Evolutionary conservation across 2,888 invertebrate genomes (phyloP).

Genomic region (Brachyopa scutellaris): DNA sequence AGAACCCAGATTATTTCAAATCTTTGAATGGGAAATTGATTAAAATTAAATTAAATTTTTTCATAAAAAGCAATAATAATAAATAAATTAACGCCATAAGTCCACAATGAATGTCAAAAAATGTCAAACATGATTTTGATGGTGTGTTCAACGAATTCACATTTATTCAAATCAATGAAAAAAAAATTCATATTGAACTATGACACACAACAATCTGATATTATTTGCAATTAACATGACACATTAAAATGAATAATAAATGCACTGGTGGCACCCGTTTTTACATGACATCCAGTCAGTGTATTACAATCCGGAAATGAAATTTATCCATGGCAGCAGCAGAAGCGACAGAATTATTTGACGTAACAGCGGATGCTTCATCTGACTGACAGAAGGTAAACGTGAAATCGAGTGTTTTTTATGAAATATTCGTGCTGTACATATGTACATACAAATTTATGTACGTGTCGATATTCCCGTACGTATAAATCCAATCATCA

Average conservation of each 20-base stretch:
- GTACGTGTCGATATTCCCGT: background rate
- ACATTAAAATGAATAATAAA: conserved; percentile 68
- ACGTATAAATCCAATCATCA: conserved; percentile 41
- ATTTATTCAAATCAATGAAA: conserved; percentile 59
- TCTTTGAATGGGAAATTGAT: no score
- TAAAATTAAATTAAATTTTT: background rate
- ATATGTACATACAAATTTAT: conserved; percentile 1
- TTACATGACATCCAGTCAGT: conserved; percentile 51
- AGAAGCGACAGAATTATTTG: conserved; percentile 40
- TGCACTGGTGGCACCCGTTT: conserved; percentile 43
- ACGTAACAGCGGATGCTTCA: conserved; percentile 57
- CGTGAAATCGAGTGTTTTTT: conserved; percentile 46
- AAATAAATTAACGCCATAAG: background rate
- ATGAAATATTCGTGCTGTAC: conserved; percentile 49
- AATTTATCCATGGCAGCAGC: conserved; percentile 43
- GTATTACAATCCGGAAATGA: conserved; percentile 51
- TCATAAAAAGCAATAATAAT: background rate
- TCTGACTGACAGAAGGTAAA: conserved; percentile 59
- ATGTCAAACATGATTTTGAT: conserved; percentile 52
- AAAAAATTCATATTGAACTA: conserved; percentile 30
- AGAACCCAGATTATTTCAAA: no score
- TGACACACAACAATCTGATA: conserved; percentile 53
- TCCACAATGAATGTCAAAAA: conserved; percentile 48
- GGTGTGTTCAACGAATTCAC: conserved; percentile 16
- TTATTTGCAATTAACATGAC: conserved; percentile 71